A percentile compares a stretch with the other conserved stretches of the same genome.
Conservation (phyloP, 1,140 invertebrate species). For the Atta cephalotes region DNA sequence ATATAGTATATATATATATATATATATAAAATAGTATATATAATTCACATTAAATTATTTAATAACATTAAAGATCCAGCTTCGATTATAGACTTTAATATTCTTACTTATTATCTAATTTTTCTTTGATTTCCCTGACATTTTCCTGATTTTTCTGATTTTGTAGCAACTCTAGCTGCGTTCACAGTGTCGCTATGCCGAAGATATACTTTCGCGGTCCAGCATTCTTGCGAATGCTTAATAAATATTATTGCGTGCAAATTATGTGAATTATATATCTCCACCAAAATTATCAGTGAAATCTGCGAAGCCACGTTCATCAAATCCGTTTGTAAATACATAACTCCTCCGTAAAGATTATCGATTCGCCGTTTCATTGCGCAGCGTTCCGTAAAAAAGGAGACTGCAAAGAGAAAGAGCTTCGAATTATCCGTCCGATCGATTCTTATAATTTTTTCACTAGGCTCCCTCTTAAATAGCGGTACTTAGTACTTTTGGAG, state of each 20-base stretch:
- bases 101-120: no score
- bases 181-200: not conserved
- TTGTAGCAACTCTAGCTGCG: not conserved
- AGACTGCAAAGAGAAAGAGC: not conserved
- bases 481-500: not conserved
- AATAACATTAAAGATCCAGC: no score
- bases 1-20: no score
- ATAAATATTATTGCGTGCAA: not conserved
- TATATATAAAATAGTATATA: no score
- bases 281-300: not conserved
- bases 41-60: no score
- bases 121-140: no score
- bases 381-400: not conserved
- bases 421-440: conserved; percentile 30
- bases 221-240: not conserved
- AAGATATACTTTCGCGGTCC: not conserved
- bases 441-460: conserved; percentile 26
- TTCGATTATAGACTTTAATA: no score
- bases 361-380: not conserved
- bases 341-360: conserved; percentile 13
- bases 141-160: no score
- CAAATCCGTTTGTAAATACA: not conserved
- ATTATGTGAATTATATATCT: not conserved
- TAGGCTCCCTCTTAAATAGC: not conserved
- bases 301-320: not conserved